These are phyloP conservation scores for Serranus cabrilla DNA, from an alignment of 2,797 vertebrate genomes.

Conservation along the genomic window DNA sequence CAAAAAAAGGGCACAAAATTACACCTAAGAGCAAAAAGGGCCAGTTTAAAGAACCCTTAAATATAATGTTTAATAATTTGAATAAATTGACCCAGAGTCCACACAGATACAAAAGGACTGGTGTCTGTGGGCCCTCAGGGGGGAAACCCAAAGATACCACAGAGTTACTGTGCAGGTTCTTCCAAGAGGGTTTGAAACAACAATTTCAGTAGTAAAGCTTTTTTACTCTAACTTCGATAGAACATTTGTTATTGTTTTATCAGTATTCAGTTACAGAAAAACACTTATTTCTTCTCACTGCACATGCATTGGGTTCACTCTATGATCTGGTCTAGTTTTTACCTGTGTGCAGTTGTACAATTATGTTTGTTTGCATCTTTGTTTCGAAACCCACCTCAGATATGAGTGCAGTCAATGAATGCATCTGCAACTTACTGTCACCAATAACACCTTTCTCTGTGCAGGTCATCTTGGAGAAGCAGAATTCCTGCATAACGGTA, in stretches of 20 bases:
- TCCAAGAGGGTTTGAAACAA: neutral
- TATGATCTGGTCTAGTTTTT: neutral
- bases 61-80: neutral
- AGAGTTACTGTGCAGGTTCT: neutral
- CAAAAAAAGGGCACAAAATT: constrained; percentile 2
- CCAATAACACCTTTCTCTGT: neutral
- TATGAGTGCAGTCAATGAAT: neutral
- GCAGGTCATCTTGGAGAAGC: neutral
- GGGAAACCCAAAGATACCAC: neutral
- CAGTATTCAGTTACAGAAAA: neutral
- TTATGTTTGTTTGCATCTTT: neutral
- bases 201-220: neutral
- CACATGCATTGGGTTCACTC: neutral
- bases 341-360: neutral
- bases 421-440: neutral
- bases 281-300: neutral
- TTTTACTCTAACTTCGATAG: neutral
- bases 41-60: neutral
- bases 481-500: neutral
- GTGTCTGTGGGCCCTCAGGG: neutral
- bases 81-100: neutral
- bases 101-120: neutral
- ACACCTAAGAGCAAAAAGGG: neutral
- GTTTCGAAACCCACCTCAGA: neutral
- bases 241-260: neutral